Conservation (phyloP, 2,888 invertebrate genomes). For the Tuberolachnus salignus region DNA sequence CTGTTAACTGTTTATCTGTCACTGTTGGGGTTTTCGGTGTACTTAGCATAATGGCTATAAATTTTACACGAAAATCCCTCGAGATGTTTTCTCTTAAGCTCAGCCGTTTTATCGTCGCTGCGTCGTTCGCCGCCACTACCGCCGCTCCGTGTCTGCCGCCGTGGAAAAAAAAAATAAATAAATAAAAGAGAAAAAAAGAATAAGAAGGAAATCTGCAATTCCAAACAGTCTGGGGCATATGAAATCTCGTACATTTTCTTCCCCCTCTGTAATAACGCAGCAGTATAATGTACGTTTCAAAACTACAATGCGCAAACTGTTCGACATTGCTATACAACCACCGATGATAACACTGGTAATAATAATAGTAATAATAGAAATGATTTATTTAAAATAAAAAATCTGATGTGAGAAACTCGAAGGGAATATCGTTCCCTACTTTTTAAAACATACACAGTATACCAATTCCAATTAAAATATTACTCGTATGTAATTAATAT, state of each 20-base stretch:
- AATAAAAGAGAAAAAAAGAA: no score
- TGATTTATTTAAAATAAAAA: no score
- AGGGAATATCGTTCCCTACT: no score
- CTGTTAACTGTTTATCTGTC: slow-evolving; percentile 54
- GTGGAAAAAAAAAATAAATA: slow-evolving; percentile 13
- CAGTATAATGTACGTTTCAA: slow-evolving; percentile 25
- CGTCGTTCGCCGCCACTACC: background rate
- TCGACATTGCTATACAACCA: slow-evolving; percentile 10
- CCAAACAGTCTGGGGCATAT: slow-evolving; percentile 44
- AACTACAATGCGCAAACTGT: slow-evolving; percentile 26
- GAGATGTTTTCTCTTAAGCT: slow-evolving; percentile 54
- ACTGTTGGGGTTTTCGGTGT: slow-evolving; percentile 46
- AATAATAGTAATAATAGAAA: no score
- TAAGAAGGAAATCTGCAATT: slow-evolving; percentile 54
- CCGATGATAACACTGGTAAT: no score
- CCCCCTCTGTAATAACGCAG: slow-evolving; percentile 1
- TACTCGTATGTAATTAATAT: no score
- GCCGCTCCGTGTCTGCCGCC: slow-evolving; percentile 13
- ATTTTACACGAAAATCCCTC: slow-evolving; percentile 53
- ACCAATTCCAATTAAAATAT: no score
- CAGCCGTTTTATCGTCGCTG: slow-evolving; percentile 52
- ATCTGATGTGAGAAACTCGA: no score
- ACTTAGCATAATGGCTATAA: slow-evolving; percentile 53
- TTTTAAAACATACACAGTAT: no score
- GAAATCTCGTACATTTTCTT: slow-evolving; percentile 48